These are phyloP conservation scores for Melanotaenia duboulayi DNA, from an alignment of 2,113 vertebrate genomes.

Conservation along the genomic window DNA sequence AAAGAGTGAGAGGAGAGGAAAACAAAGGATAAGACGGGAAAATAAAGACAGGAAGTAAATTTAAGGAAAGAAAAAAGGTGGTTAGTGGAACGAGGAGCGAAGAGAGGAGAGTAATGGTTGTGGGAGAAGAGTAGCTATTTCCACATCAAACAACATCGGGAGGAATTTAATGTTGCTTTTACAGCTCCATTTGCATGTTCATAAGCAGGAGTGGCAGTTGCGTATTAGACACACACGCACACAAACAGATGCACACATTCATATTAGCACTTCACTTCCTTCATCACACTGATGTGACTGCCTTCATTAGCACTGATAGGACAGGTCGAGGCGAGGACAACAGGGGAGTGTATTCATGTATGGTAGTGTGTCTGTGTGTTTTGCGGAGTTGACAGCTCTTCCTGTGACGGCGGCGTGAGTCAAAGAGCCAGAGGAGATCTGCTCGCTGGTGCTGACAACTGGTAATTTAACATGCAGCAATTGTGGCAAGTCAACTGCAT, in stretches of 20 bases:
- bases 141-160: constrained; percentile 60
- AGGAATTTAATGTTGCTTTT: constrained; percentile 60
- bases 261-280: constrained; percentile 23
- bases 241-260: constrained; percentile 12
- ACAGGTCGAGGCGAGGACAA: constrained; percentile 43
- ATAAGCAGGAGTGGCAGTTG: constrained; percentile 53
- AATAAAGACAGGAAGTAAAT: background rate
- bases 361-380: constrained; percentile 19
- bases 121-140: constrained; percentile 31
- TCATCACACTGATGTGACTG: constrained; percentile 34
- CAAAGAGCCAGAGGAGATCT: constrained; percentile 33
- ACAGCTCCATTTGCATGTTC: constrained; percentile 66
- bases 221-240: constrained; percentile 14
- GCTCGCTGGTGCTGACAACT: constrained; percentile 10
- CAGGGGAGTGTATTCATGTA: constrained; percentile 6
- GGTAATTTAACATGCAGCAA: constrained; percentile 35
- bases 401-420: constrained; percentile 18
- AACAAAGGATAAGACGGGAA: background rate
- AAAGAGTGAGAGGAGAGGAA: background rate
- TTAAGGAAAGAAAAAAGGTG: constrained; percentile 7
- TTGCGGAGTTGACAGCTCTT: constrained; percentile 24
- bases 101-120: background rate
- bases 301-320: constrained; percentile 63
- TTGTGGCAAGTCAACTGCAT: constrained; percentile 5
- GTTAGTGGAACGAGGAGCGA: background rate